Percentiles rank a stretch among this genome's conserved stretches.
phyloP scores from a whole-genome alignment of 2,797 vertebrate species.

The Semaprochilodus insignis region DNA sequence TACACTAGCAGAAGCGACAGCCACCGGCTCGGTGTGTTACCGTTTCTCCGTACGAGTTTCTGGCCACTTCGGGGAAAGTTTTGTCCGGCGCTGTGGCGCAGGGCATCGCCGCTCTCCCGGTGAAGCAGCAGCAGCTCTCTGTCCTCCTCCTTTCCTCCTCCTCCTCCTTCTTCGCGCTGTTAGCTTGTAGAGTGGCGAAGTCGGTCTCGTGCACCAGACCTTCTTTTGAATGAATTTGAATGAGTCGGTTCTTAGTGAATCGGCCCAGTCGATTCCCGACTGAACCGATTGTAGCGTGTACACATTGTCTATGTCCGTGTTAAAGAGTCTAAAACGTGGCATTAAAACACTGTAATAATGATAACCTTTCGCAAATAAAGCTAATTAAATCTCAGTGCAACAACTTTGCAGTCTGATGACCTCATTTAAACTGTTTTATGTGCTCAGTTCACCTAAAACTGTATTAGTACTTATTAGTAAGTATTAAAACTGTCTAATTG shows the following conservation, averaged over 20 bases:
- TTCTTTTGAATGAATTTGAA: not conserved
- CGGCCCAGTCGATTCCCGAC: not conserved
- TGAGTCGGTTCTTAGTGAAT: not conserved
- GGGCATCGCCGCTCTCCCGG: constrained; percentile 8
- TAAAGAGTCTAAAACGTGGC: not conserved
- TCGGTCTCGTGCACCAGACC: not conserved
- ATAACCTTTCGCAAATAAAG: too few relatives aligned
- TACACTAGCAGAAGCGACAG: not conserved
- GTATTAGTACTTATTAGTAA: too few relatives aligned
- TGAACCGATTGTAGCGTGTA: not conserved
- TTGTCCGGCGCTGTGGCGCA: constrained; percentile 63
- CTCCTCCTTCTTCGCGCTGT: not conserved
- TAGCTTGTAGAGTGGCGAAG: not conserved
- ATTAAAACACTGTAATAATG: not conserved
- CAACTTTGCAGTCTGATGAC: too few relatives aligned
- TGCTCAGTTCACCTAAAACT: too few relatives aligned
- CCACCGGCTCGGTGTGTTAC: not conserved
- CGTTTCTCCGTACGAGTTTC: constrained; percentile 20
- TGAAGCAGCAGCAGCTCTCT: not conserved
- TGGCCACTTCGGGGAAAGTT: constrained; percentile 69
- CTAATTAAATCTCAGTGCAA: too few relatives aligned
- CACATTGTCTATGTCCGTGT: not conserved
- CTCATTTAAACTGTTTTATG: too few relatives aligned
- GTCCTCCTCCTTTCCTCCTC: not conserved
- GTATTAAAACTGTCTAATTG: too few relatives aligned